A percentile compares a stretch with the other conserved stretches of the same genome.
phyloP scores from a whole-genome alignment of 2,888 invertebrate species.

The Osedax frankpressi region DNA sequence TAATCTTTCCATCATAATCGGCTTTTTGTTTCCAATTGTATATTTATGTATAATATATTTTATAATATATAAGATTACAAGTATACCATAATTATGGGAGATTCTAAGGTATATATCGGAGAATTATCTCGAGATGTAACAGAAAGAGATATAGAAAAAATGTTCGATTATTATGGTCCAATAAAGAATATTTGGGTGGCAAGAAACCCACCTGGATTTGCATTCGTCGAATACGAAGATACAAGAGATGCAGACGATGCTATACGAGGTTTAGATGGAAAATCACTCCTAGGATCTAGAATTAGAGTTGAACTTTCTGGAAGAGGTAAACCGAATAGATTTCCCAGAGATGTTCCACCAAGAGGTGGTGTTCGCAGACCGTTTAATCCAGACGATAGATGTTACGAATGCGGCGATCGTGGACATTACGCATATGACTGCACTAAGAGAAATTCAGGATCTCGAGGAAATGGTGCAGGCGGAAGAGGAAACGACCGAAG shows the following conservation, averaged over 20 bases:
- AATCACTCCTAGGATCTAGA: conserved; percentile 63
- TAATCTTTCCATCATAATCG: too few species aligned
- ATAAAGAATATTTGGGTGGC: conserved; percentile 42
- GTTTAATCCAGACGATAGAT: conserved; percentile 77
- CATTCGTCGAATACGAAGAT: conserved; percentile 79
- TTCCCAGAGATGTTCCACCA: conserved; percentile 12
- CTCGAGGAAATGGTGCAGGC: conserved; percentile 6
- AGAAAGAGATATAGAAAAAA: conserved; percentile 26
- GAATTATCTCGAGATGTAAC: conserved; percentile 26
- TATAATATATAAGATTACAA: not conserved
- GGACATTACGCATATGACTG: conserved; percentile 88
- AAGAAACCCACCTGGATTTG: conserved; percentile 54
- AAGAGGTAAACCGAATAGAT: conserved; percentile 10
- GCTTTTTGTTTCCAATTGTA: too few species aligned
- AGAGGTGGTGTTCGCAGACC: conserved; percentile 48
- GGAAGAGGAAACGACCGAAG: not conserved
- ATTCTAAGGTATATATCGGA: conserved; percentile 25
- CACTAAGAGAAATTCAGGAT: conserved; percentile 29
- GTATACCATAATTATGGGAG: not conserved
- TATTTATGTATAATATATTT: not conserved
- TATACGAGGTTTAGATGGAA: conserved; percentile 68
- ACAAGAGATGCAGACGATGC: conserved; percentile 75
- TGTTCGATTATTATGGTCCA: conserved; percentile 40
- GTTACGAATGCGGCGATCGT: conserved; percentile 83
- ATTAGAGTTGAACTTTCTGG: conserved; percentile 63